Evolutionary conservation across 2,888 invertebrate genomes (phyloP).

Genomic region (Abrostola tripartita): DNA sequence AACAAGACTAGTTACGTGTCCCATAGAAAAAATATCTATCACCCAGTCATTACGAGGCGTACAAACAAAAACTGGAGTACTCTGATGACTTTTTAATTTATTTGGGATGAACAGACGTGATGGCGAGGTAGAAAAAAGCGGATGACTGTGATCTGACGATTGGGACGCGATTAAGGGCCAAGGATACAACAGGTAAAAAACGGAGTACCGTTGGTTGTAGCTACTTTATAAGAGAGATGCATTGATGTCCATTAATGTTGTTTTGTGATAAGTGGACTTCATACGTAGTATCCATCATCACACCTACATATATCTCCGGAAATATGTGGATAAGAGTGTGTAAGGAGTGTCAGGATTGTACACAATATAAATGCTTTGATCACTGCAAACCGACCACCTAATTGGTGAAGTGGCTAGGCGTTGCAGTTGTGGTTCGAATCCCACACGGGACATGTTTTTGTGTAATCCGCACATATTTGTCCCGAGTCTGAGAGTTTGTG

Average conservation of each 20-base stretch:
- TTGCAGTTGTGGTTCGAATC: too few relatives aligned
- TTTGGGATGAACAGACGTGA: conserved; percentile 69
- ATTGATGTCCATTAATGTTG: background rate
- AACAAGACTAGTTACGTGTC: conserved; percentile 25
- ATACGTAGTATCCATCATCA: background rate
- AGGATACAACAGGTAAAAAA: conserved; percentile 17
- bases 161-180: conserved; percentile 31
- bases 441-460: too few relatives aligned
- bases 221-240: conserved; percentile 12
- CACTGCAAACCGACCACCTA: too few relatives aligned
- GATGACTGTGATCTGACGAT: conserved; percentile 65
- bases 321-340: too few relatives aligned
- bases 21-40: conserved; percentile 45
- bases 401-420: too few relatives aligned
- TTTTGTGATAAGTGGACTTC: background rate
- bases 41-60: conserved; percentile 58
- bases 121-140: conserved; percentile 62
- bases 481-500: too few relatives aligned
- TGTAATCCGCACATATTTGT: too few relatives aligned
- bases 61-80: conserved; percentile 62
- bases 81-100: conserved; percentile 81
- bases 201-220: conserved; percentile 8
- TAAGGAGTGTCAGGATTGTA: too few relatives aligned
- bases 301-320: too few relatives aligned
- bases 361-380: too few relatives aligned